phyloP scores from a whole-genome alignment of 2,113 vertebrate genomes.

The Centropus bengalensis region DNA sequence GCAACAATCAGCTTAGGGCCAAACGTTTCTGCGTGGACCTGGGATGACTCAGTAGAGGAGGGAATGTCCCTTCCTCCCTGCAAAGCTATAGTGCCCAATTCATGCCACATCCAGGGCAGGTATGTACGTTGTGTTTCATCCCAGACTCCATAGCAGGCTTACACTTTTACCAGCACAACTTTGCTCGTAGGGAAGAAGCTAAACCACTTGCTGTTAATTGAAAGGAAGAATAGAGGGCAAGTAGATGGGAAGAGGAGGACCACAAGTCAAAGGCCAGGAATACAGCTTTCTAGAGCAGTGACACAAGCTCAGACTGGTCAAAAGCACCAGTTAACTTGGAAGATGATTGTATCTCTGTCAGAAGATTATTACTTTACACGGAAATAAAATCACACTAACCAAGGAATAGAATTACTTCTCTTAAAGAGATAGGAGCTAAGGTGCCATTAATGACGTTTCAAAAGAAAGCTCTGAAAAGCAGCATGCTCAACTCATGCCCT shows the following conservation, averaged over 20 bases:
- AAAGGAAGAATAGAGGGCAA: background rate
- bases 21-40: background rate
- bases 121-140: fast-evolving
- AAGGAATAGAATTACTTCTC: background rate
- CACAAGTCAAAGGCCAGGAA: background rate
- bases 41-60: background rate
- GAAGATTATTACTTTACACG: background rate
- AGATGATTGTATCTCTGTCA: background rate
- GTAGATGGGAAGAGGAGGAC: background rate
- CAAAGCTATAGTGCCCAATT: background rate
- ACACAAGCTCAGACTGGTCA: background rate
- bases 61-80: background rate
- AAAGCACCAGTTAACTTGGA: background rate
- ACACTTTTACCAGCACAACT: background rate
- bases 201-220: background rate
- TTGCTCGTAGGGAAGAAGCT: background rate
- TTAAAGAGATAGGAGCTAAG: background rate
- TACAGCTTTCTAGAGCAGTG: background rate
- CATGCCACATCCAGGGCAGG: background rate
- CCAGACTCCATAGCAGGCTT: background rate
- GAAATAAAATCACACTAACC: background rate
- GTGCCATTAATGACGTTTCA: background rate
- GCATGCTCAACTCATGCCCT: background rate
- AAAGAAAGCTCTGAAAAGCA: background rate
- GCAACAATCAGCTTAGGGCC: background rate